Evolutionary conservation across 2,888 invertebrate genomes (phyloP), one percentile per base, ranked within the genome.

Genomic region (Euphydryas editha): DNA sequence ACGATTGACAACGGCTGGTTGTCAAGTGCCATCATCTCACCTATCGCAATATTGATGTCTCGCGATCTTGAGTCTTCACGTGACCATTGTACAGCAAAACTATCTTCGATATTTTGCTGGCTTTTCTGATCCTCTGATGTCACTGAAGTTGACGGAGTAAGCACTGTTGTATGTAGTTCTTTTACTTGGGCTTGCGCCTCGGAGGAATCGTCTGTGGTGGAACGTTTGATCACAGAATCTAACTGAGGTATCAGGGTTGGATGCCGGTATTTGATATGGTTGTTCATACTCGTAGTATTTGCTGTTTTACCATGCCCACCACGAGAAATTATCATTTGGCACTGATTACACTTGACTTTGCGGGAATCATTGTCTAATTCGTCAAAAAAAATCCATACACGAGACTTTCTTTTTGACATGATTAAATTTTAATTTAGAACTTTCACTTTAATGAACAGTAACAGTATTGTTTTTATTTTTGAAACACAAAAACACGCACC

Each of bases 241-340:
- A 57, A 42, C 7, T 57, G 57, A 57, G 18, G 13, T 42, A 39
- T 18, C 57, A 39, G 57, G 6, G 57, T 57, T 57, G 57, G 42
- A 18, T 37, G 57, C 39, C 39, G 39, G 15, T 15, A 39, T 39
- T 39, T 39, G 8, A 39, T 39, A 39, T 39, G 15, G 15, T 39
- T 39, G 6, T 24, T 10, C 17, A 39, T 18, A 18, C 20, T 57
- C 18, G 5, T 17, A 39, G 2, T 42, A 20, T 42, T 57, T 39
- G 57, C 39, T 20, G 57, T 42, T 57, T 57, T 57, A 17, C 57
- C 57, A 7, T 39, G 18, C 17, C 56, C 36, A 17, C 15, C 56
- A 30, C 37, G 18, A 39, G 18, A 39, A 57, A 57, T 42, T 8
- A 57, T 57, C 5, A 11, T 20, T 39, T 20, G 17, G 10, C 39